Base-by-base conservation (phyloP, 2,113 vertebrate genomes). In the Eonycteris spelaea region DNA sequence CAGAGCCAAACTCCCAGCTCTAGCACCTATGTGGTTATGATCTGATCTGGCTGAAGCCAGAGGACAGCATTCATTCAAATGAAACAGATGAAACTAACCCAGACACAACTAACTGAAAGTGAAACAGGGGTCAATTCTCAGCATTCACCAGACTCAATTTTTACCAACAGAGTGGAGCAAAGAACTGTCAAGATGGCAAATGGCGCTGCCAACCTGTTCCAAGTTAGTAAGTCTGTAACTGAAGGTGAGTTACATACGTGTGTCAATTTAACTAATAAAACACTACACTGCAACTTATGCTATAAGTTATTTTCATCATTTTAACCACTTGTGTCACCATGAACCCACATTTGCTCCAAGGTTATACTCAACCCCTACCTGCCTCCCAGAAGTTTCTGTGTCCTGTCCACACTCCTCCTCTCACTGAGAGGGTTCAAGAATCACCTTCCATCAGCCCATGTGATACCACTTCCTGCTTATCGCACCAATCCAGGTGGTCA, bases 11-110 rank as follows among this genome's bases (percentile, higher is more conserved):
- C 5, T 14, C 61, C 51, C 19, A 22, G 40, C 35, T 33, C 45
- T 10, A 8, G 18, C 6, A 40, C 3, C 0, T 18, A 30, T 14
- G 7, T 43, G 51, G 28, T 73, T 24, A n/a, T 0, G 0, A 55
- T 51, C 26, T n/a, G 33, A 30, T 38, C 15, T 73, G 13, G 59
- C 14, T 71, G 40, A 70, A 85, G 19, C 83, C 40, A 38, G 77
- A 33, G 40, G 43, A 73, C 10, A 48, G 35, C 5, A 15, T 28
- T 55, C 38, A 73, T 24, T 11, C 28, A 45, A 85, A 65, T 26
- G 33, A 12, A 48, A 68, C 51, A 82, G 24, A 71, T 12, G 67
- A 85, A 78, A 38, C 11, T 10, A 67, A 86, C 35, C 83, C 26
- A 67, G 45, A 22, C 40, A 68, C 75, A 65, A 63, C 30, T 43